Conservation (phyloP, 2,113 vertebrate species). For the Menidia beryllina region DNA sequence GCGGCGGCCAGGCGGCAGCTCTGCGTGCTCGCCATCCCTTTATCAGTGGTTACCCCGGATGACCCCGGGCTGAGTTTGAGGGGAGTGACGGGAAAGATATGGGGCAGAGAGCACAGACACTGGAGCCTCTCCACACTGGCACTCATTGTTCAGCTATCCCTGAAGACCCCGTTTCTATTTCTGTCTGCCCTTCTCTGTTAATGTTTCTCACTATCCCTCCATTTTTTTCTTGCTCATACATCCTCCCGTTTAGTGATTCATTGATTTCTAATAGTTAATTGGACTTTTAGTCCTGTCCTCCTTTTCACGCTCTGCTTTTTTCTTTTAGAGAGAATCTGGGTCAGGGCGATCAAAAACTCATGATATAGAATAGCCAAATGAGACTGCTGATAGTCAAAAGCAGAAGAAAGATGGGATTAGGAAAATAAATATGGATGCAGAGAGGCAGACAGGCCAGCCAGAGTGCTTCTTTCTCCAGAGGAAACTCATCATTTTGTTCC, state of each 20-base stretch:
- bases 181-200: slow-evolving; percentile 36
- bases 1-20: neutral
- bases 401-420: neutral
- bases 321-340: slow-evolving; percentile 49
- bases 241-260: slow-evolving; percentile 25
- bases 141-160: slow-evolving; percentile 54
- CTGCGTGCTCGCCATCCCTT: slow-evolving; percentile 1
- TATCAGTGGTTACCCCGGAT: slow-evolving; percentile 8
- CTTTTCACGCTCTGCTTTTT: slow-evolving; percentile 12
- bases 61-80: slow-evolving; percentile 25
- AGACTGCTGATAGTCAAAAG: slow-evolving; percentile 35
- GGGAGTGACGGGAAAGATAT: slow-evolving; percentile 26
- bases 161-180: slow-evolving; percentile 60
- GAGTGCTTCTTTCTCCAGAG: slow-evolving; percentile 23
- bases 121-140: slow-evolving; percentile 42
- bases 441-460: slow-evolving; percentile 16
- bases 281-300: neutral
- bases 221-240: slow-evolving; percentile 7
- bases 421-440: slow-evolving; percentile 10
- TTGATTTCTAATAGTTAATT: slow-evolving; percentile 35
- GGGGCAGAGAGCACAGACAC: slow-evolving; percentile 22
- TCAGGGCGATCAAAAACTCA: slow-evolving; percentile 38
- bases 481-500: slow-evolving; percentile 46
- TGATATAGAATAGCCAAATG: slow-evolving; percentile 36
- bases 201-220: neutral